phyloP scores from a whole-genome alignment of 2,113 vertebrate genomes.

The Nothoprocta pentlandii region DNA sequence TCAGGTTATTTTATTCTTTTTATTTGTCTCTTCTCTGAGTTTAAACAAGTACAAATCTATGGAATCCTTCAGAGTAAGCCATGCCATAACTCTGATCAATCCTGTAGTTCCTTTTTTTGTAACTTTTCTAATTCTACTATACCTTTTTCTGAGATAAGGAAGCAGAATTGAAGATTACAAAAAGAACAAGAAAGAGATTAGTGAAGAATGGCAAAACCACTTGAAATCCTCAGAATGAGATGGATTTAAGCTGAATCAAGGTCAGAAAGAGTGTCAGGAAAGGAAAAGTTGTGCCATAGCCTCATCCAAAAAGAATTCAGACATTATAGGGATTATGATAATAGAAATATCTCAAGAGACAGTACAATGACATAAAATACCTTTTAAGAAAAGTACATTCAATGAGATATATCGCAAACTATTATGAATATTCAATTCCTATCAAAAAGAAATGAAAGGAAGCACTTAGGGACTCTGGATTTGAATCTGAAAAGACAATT shows the following conservation, averaged over 20 bases:
- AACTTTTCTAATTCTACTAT: not conserved
- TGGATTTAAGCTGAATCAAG: slow-evolving; percentile 6
- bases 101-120: not conserved
- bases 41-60: not conserved
- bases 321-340: not conserved
- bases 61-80: not conserved
- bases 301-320: not conserved
- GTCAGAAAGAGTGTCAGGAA: slow-evolving; percentile 16
- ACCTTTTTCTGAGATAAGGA: not conserved
- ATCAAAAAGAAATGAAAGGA: slow-evolving; percentile 12
- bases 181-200: not conserved
- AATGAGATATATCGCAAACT: not conserved
- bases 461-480: not conserved
- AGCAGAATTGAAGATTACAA: not conserved
- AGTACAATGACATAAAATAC: not conserved
- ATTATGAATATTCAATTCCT: slow-evolving; percentile 42
- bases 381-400: not conserved
- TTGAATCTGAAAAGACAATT: slow-evolving; percentile 23
- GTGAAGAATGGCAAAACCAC: not conserved
- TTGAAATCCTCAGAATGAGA: not conserved
- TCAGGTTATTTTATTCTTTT: not conserved
- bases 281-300: not conserved
- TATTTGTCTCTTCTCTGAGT: not conserved
- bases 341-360: slow-evolving; percentile 1
- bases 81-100: not conserved